These are phyloP conservation scores for Argopecten irradians DNA, from an alignment of 1,140 invertebrate genomes.

Conservation along the genomic window DNA sequence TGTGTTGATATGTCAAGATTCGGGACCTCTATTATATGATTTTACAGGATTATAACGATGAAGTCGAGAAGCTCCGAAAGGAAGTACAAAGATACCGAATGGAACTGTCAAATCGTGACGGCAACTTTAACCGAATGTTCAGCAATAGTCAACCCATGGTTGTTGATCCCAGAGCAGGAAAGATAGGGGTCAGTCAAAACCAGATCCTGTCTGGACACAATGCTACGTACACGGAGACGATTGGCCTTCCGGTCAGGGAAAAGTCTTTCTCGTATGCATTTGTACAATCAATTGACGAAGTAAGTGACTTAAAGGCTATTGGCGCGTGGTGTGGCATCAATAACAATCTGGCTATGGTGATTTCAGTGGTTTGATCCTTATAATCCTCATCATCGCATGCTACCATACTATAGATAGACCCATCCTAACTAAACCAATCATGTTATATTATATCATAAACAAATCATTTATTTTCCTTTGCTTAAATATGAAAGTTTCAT, in stretches of 20 bases:
- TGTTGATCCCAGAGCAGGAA: constrained; percentile 64
- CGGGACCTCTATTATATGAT: too few species aligned
- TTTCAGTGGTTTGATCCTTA: not conserved
- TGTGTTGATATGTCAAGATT: not conserved
- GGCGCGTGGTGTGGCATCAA: not conserved
- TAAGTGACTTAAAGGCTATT: not conserved
- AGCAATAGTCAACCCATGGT: constrained; percentile 65
- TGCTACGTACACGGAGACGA: constrained; percentile 28
- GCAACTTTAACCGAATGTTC: constrained; percentile 76
- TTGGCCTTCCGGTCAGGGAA: constrained; percentile 44
- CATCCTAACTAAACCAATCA: not conserved
- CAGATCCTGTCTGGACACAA: constrained; percentile 43
- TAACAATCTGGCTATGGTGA: not conserved
- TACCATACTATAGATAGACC: not conserved
- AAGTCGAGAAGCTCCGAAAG: constrained; percentile 68
- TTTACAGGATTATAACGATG: constrained; percentile 69
- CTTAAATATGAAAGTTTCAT: too few species aligned
- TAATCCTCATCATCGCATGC: not conserved
- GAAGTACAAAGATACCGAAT: constrained; percentile 72
- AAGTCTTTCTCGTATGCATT: constrained; percentile 61
- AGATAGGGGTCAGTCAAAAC: constrained; percentile 52
- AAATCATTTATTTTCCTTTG: too few species aligned
- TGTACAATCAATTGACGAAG: constrained; percentile 60
- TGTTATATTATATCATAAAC: too few species aligned
- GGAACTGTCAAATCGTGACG: constrained; percentile 74